These are phyloP conservation scores for Aepyceros melampus DNA, from an alignment of 2,113 vertebrate species.

Conservation along the genomic window DNA sequence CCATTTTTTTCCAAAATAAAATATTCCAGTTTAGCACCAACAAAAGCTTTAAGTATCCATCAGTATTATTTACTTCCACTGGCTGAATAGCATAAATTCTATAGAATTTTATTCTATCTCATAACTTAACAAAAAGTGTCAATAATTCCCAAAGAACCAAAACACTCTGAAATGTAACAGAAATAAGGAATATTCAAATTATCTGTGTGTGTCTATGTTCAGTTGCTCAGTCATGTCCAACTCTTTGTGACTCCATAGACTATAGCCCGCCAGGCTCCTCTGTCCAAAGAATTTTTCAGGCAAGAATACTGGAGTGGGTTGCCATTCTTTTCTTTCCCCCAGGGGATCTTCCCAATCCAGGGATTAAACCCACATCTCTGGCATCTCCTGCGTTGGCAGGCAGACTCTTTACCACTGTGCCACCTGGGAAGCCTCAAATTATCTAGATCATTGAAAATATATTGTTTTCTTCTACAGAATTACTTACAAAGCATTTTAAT, in stretches of 20 bases:
- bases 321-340: not conserved
- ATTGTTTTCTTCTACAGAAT: slow-evolving; percentile 16
- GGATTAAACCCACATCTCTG: not conserved
- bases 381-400: not conserved
- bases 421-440: not conserved
- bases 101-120: not conserved
- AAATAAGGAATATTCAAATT: not conserved
- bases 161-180: not conserved
- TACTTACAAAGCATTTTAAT: slow-evolving; percentile 34
- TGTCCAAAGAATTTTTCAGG: not conserved
- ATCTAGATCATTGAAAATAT: not conserved
- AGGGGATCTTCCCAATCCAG: not conserved
- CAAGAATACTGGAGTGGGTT: not conserved
- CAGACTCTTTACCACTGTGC: not conserved
- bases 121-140: not conserved
- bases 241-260: not conserved
- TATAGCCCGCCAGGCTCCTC: not conserved
- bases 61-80: not conserved
- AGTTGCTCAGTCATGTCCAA: not conserved
- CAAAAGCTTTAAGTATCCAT: not conserved
- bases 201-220: not conserved
- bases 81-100: not conserved
- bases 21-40: not conserved
- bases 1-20: not conserved
- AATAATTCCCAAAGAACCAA: slow-evolving; percentile 6